Conservation (phyloP, 2,797 vertebrate genomes). For the Serranus cabrilla region DNA sequence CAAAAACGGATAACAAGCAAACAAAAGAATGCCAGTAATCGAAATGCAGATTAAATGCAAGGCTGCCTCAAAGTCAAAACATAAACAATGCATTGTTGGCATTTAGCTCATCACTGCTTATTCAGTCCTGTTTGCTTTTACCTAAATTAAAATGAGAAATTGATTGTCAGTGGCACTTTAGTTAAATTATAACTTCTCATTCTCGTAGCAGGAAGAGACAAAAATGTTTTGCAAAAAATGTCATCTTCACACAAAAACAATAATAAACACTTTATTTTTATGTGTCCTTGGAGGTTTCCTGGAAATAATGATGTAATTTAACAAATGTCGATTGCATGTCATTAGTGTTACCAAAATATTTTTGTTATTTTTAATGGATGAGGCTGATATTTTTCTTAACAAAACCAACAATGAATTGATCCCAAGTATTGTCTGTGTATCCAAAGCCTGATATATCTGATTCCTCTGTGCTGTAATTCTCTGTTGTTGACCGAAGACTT, state of each 20-base stretch:
- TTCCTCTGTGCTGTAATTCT: background rate
- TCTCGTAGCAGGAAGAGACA: background rate
- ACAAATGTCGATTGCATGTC: background rate
- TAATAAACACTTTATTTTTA: background rate
- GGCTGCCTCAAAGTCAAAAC: conserved; percentile 7
- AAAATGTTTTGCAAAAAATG: background rate
- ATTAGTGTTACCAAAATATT: background rate
- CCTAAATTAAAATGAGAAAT: conserved; percentile 7
- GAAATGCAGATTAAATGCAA: conserved; percentile 25
- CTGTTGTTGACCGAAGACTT: background rate
- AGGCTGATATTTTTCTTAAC: background rate
- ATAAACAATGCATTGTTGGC: conserved; percentile 1
- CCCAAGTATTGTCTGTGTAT: background rate
- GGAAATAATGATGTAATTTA: background rate
- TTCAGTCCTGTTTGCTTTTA: background rate
- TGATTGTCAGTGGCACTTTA: background rate
- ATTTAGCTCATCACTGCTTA: background rate
- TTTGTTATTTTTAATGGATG: background rate
- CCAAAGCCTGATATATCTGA: background rate
- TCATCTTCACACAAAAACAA: background rate
- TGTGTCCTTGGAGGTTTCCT: background rate
- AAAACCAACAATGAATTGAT: background rate
- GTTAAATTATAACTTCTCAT: background rate
- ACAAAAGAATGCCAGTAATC: conserved; percentile 1
- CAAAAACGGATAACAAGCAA: background rate